Evolutionary conservation across 1,140 invertebrate species (phyloP), one percentile per base, ranked within the genome.

Genomic region (Pinna nobilis): DNA sequence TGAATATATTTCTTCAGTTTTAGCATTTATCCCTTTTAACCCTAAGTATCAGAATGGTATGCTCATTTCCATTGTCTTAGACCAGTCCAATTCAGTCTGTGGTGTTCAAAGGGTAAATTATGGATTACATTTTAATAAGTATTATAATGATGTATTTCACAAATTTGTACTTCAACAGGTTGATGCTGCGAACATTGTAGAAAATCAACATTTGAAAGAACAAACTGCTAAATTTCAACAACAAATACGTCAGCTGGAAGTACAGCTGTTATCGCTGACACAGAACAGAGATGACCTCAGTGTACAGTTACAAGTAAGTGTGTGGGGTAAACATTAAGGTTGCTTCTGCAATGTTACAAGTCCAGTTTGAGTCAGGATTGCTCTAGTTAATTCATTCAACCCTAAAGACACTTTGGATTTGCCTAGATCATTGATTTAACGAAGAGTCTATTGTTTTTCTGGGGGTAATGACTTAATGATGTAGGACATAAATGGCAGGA

Each of bases 141-240:
- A 44, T 11, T 11, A 44, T 44, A 44, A n/a, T 44, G 9, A n/a
- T n/a, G n/a, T n/a, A n/a, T n/a, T n/a, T n/a, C n/a, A n/a, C n/a
- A n/a, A n/a, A n/a, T 44, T 9, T 44, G 20, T 37, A 13, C 33
- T 37, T 30, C 2, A 63, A 0, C 59, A 86, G 85, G 74, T 86
- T 51, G 76, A 83, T 77, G 82, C 83, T 23, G 76, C 82, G 33
- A 83, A 70, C 50, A 80, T 86, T 63, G 83, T 87, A 20, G 80
- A 80, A 33, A 83, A 64, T 41, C 84, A 88, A 53, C 82, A 85
- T n/a, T 69, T 89, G 30, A 81, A 88, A 41, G 82, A 87, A 51
- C 80, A 86, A 74, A 82, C 51, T 47, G 57, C 37, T 28, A 81
- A 80, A 60, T 79, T 80, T 64, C 74, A 81, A 28, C 63, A 79